Evolutionary conservation across 2,888 invertebrate species (phyloP), one percentile per base, ranked within the genome.

Genomic region (Lissonota sp.): DNA sequence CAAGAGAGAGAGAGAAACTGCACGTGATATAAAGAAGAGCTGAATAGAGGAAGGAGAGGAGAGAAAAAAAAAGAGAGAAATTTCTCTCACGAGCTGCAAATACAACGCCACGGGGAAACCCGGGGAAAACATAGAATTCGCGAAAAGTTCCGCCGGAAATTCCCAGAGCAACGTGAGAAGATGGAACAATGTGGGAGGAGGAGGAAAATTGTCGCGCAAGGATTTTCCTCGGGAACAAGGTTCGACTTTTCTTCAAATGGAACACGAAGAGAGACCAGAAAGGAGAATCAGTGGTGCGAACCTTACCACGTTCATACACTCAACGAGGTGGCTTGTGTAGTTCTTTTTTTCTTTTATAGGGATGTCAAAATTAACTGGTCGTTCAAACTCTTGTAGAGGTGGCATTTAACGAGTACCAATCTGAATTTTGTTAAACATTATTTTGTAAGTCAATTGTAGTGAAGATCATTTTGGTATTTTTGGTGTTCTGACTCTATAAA

Each of bases 101-200:
- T 40, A 64, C 14, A 14, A 46, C n/a, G 53, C 42, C 14, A n/a
- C 46, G 16, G 74, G 64, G 64, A 77, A 80, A 64, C 77, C 73
- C 69, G 58, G 64, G 53, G 76, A 80, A 72, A 76, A 76, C 76
- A 63, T 16, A 72, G 53, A 64, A 77, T 58, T 12, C 51, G 58
- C 76, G 58, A 60, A 73, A 80, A 77, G 73, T 80, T 80, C 62
- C 51, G 51, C 49, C 58, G 77, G 64, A 80, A 70, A 70, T 70
- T 73, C 53, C 46, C 64, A 62, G 14, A 69, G 53, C 72, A 64
- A 51, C 73, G 73, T 64, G 63, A 55, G 62, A 26, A 62, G 26
- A 3, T 10, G 26, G 53, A 55, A 69, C 26, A 26, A 26, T 26
- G 26, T 26, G 26, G 26, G 26, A 26, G 77, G 49, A 63, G 69